Conservation (phyloP, 2,113 vertebrate genomes). For the Otis tarda region DNA sequence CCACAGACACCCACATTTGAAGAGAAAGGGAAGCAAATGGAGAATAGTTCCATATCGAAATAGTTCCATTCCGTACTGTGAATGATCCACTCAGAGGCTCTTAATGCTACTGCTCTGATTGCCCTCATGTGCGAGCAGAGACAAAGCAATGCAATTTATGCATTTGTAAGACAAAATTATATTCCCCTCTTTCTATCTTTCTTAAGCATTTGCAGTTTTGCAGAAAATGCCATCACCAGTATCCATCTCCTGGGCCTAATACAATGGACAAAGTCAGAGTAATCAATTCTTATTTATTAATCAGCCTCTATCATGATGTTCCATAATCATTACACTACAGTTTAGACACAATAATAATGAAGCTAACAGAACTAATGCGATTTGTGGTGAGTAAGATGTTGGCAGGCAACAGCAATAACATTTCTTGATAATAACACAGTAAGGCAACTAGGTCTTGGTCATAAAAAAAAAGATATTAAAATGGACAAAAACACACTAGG, state of each 20-base stretch:
- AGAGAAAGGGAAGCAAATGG: not conserved
- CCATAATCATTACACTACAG: slow-evolving; percentile 49
- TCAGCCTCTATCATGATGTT: slow-evolving; percentile 54
- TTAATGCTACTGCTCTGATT: slow-evolving; percentile 16
- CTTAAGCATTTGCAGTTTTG: slow-evolving; percentile 14
- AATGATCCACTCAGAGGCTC: not conserved
- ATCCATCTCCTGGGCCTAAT: slow-evolving; percentile 50
- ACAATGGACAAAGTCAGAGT: slow-evolving; percentile 26
- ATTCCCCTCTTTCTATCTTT: not conserved
- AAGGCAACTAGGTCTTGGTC: slow-evolving; percentile 50
- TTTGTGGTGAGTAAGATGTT: slow-evolving; percentile 57
- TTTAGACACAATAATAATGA: slow-evolving; percentile 68
- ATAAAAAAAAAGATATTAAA: slow-evolving; percentile 59
- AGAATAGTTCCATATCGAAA: not conserved
- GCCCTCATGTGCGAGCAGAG: not conserved
- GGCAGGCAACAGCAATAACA: slow-evolving; percentile 57
- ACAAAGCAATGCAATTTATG: slow-evolving; percentile 50
- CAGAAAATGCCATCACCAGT: not conserved
- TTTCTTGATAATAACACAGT: slow-evolving; percentile 55
- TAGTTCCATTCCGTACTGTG: no score
- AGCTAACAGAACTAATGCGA: slow-evolving; percentile 49
- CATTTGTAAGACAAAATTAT: not conserved
- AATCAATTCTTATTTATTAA: slow-evolving; percentile 70
- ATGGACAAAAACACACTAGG: slow-evolving; percentile 54
- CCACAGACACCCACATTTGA: not conserved